A percentile compares a stretch with the other conserved stretches of the same genome.
Conservation (phyloP, 2,888 invertebrate genomes). For the Andrena fulva region DNA sequence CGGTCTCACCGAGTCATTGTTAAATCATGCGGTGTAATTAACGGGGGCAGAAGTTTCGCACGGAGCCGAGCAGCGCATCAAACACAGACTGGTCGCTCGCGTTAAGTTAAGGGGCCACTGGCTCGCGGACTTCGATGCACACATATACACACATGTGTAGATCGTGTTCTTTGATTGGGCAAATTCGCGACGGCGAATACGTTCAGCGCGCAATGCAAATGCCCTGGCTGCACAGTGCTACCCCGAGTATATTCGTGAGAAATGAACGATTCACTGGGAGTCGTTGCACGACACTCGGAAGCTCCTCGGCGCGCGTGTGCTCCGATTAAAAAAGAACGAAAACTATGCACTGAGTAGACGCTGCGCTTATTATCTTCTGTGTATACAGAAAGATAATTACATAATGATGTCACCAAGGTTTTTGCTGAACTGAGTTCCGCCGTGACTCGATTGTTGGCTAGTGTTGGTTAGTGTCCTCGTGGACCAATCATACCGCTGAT, state of each 20-base stretch:
- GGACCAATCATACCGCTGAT: neutral
- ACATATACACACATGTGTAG: neutral
- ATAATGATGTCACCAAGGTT: slow-evolving; percentile 24
- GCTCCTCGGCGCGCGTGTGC: neutral
- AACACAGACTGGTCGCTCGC: slow-evolving; percentile 20
- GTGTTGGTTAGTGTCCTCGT: no score
- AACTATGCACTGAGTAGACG: neutral
- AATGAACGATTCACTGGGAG: neutral
- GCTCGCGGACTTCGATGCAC: neutral
- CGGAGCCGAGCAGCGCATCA: neutral
- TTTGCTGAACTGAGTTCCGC: neutral
- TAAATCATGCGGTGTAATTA: slow-evolving; percentile 1
- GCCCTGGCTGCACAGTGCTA: no score
- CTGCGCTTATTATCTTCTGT: slow-evolving; percentile 7
- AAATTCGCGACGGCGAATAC: neutral
- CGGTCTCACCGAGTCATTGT: slow-evolving; percentile 29
- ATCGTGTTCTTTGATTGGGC: neutral
- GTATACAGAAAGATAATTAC: slow-evolving; percentile 21
- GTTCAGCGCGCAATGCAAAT: slow-evolving; percentile 47
- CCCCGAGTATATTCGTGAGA: neutral
- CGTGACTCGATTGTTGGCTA: neutral
- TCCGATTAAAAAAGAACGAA: neutral
- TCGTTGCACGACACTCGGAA: neutral
- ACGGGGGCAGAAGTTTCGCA: slow-evolving; percentile 1
- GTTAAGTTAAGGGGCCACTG: slow-evolving; percentile 24